These are phyloP conservation scores for Condylura cristata DNA, from an alignment of 2,113 vertebrate genomes.

Conservation along the genomic window DNA sequence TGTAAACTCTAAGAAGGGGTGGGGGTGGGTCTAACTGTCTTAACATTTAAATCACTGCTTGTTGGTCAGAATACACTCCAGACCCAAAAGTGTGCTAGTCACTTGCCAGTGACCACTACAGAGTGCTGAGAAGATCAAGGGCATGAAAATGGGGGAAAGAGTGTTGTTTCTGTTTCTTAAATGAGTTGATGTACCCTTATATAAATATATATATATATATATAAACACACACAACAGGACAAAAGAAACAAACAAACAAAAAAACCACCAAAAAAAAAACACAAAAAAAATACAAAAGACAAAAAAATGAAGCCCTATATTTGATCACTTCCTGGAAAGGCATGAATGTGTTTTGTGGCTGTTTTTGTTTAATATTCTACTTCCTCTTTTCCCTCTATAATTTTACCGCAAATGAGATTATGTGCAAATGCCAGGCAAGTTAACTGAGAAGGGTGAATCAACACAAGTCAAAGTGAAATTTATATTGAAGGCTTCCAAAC, in stretches of 20 bases:
- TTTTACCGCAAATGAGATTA: conserved; percentile 82
- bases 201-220: conserved; percentile 84
- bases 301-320: conserved; percentile 83
- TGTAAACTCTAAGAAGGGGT: conserved; percentile 83
- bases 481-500: conserved; percentile 85
- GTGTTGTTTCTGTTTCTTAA: conserved; percentile 83
- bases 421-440: conserved; percentile 84
- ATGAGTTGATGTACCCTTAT: conserved; percentile 85
- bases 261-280: not conserved
- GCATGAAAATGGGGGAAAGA: conserved; percentile 74
- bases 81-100: conserved; percentile 84
- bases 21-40: conserved; percentile 83
- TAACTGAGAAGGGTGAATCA: conserved; percentile 85
- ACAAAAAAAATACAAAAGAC: not conserved
- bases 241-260: conserved; percentile 46
- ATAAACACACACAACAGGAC: conserved; percentile 66
- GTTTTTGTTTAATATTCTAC: conserved; percentile 83
- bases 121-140: conserved; percentile 83
- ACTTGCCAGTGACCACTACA: conserved; percentile 84
- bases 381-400: conserved; percentile 81
- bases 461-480: conserved; percentile 83
- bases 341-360: conserved; percentile 84
- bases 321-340: conserved; percentile 86
- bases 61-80: conserved; percentile 85
- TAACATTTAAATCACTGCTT: conserved; percentile 87